Base-by-base conservation (phyloP, 2,113 vertebrate species). In the Embiotoca jacksoni region DNA sequence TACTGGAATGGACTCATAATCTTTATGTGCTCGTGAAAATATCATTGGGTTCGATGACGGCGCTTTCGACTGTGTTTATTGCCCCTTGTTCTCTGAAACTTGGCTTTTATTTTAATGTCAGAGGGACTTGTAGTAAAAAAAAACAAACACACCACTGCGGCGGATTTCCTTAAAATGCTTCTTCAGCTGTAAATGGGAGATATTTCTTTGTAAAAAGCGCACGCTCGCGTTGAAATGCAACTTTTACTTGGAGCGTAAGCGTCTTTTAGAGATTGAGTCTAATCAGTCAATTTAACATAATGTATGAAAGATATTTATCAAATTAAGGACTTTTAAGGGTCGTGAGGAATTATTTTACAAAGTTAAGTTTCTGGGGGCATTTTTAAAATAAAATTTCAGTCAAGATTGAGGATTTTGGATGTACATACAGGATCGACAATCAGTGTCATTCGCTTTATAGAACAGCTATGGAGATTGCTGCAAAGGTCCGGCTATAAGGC, bases 11-110 rank as follows among this genome's bases (percentile, higher is more conserved):
- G 66, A 89, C 82, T 82, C 91, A 87, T 86, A 92, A 94, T 94
- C 93, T 94, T 94, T 95, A 95, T 89, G 88, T 32, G 92, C 95
- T 94, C 94, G 89, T 95, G 94, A 95, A 96, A 95, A 88, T 94
- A 93, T 94, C 93, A 93, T 85, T 82, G 89, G 78, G 94, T 94
- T 96, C 91, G 85, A 94, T 91, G 92, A 93, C 94, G 83, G 64
- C 90, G 94, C 93, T 92, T 93, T 90, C 84, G 55, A 23, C 23
- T 23, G 23, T 74, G 90, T 92, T 94, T 90, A 90, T 90, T 84
- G 91, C 88, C 89, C 93, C 90, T 88, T 87, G 84, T 91, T 89
- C 91, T 83, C 81, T 55, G 91, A 91, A 91, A 91, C 75, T 89
- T 82, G 44, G 63, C 82, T 78, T 90, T 92, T 85, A 89, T 87